Conservation (phyloP, 2,888 invertebrate species). For the Hemithea aestivaria region DNA sequence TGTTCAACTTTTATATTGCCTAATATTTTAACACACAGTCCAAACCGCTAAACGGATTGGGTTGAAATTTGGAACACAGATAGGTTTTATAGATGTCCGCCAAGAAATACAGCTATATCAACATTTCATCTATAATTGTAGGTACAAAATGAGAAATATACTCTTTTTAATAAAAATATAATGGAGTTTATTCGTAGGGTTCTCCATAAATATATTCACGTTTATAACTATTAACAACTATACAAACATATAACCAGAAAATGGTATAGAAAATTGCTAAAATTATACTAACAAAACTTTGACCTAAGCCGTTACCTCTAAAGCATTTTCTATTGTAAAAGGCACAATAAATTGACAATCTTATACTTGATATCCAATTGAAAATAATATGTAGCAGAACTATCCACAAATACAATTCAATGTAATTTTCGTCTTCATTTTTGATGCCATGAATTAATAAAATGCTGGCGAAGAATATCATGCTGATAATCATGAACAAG, state of each 20-base stretch:
- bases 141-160: no score
- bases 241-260: constrained; percentile 32
- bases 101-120: no score
- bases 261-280: constrained; percentile 28
- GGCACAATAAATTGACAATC: constrained; percentile 30
- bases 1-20: no score
- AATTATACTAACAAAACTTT: constrained; percentile 23
- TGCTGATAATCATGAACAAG: constrained; percentile 22
- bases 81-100: no score
- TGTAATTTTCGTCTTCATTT: constrained; percentile 16
- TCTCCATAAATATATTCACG: no score
- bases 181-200: no score
- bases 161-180: no score
- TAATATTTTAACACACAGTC: no score
- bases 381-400: constrained; percentile 29
- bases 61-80: no score
- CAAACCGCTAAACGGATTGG: no score
- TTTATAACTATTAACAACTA: constrained; percentile 35
- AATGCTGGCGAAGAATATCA: constrained; percentile 31
- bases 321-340: constrained; percentile 31
- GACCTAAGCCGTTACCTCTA: constrained; percentile 25
- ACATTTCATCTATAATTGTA: no score
- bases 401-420: constrained; percentile 35
- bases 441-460: constrained; percentile 31
- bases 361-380: constrained; percentile 29